Conservation (phyloP, 1,140 invertebrate species). For the Drosophila parabipectinata region DNA sequence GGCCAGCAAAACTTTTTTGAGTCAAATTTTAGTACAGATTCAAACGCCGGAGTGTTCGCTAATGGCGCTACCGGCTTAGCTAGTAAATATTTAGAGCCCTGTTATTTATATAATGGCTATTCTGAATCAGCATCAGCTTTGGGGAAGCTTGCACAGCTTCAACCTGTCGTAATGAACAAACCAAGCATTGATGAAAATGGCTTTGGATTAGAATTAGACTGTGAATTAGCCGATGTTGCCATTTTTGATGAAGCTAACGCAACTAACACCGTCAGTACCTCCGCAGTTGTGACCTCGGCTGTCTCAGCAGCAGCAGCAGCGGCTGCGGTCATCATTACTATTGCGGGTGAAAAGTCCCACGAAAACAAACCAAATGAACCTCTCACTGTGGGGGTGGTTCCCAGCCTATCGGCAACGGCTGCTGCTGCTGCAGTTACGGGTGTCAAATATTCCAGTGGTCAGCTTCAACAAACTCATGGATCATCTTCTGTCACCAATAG, state of each 20-base stretch:
- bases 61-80: conserved; percentile 8
- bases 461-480: conserved; percentile 18
- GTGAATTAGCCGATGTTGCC: conserved; percentile 1
- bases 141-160: background rate
- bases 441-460: conserved; percentile 1
- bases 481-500: conserved; percentile 34
- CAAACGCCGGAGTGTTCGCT: conserved; percentile 43
- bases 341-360: conserved; percentile 34
- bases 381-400: conserved; percentile 28
- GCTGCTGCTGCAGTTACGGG: background rate
- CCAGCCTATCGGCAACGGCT: conserved; percentile 1
- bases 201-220: conserved; percentile 48
- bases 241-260: background rate
- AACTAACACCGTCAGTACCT: background rate
- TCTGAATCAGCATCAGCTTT: conserved; percentile 37
- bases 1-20: conserved; percentile 68
- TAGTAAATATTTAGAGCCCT: conserved; percentile 71
- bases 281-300: background rate
- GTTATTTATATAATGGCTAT: conserved; percentile 56
- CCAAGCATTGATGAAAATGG: conserved; percentile 34
- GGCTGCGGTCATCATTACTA: conserved; percentile 5
- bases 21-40: conserved; percentile 62
- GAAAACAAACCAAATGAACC: conserved; percentile 57
- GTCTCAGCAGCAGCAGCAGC: background rate
- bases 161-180: conserved; percentile 18